These are phyloP conservation scores for Drosophila orosa DNA, from an alignment of 1,140 invertebrate genomes.

Conservation along the genomic window DNA sequence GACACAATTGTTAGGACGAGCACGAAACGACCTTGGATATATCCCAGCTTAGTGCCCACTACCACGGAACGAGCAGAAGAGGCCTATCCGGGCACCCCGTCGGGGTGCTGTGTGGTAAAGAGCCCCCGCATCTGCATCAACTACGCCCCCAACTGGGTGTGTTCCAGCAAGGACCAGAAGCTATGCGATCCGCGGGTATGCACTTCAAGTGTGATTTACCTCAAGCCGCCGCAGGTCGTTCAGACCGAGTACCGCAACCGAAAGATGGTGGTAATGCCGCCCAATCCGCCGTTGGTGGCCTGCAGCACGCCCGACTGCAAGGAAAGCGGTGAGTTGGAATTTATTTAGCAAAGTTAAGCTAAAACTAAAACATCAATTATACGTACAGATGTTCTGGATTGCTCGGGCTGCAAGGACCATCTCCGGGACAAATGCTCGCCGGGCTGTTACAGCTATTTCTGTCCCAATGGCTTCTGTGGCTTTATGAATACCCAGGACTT, in stretches of 20 bases:
- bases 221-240: conserved; percentile 53
- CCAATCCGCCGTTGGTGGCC: conserved; percentile 58
- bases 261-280: conserved; percentile 65
- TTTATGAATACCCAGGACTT: conserved; percentile 58
- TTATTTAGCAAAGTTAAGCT: not conserved
- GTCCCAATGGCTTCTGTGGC: conserved; percentile 49
- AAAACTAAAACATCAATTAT: too few species aligned
- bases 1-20: not conserved
- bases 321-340: conserved; percentile 49
- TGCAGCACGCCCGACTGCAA: conserved; percentile 56
- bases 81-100: conserved; percentile 7
- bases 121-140: conserved; percentile 63
- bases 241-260: conserved; percentile 23
- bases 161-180: conserved; percentile 41
- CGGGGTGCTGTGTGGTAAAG: conserved; percentile 55
- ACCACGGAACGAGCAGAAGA: conserved; percentile 13
- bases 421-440: conserved; percentile 53
- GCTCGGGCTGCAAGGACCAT: conserved; percentile 64
- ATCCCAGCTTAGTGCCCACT: conserved; percentile 8
- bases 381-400: conserved; percentile 56
- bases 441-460: conserved; percentile 63
- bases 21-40: conserved; percentile 22
- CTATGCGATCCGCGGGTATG: conserved; percentile 64
- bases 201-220: conserved; percentile 44
- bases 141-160: conserved; percentile 65